These are phyloP conservation scores for Montipora cactus DNA, from an alignment of 64 coral and sea anemone species.

Conservation along the genomic window DNA sequence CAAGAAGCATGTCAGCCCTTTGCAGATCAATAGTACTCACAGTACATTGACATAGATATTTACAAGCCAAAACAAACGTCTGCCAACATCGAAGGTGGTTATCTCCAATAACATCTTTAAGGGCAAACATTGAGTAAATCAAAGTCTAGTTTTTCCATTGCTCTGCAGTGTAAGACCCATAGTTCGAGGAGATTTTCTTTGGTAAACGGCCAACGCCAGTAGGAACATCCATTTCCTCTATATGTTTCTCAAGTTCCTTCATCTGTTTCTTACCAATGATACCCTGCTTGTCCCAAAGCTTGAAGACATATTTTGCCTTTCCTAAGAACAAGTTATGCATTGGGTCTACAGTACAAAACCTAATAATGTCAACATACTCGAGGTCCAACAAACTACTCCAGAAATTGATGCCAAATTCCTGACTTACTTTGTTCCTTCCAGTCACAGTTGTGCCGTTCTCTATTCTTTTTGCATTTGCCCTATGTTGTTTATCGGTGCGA, in stretches of 20 bases:
- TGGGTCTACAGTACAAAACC: slow-evolving; percentile 5
- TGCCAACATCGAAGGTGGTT: slow-evolving; percentile 53
- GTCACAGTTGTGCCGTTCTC: not conserved
- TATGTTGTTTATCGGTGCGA: not conserved
- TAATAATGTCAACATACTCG: slow-evolving; percentile 59
- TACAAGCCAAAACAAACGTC: slow-evolving; percentile 49
- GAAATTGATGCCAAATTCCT: slow-evolving; percentile 12
- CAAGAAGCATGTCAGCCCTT: too few species aligned
- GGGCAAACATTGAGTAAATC: not conserved
- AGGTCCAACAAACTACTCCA: slow-evolving; percentile 56
- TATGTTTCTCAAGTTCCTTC: slow-evolving; percentile 14
- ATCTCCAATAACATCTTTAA: slow-evolving; percentile 27
- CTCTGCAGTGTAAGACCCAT: not conserved
- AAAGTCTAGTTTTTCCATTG: not conserved
- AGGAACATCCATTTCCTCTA: not conserved
- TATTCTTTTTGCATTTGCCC: slow-evolving; percentile 17
- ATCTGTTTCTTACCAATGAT: not conserved
- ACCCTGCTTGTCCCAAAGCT: slow-evolving; percentile 14
- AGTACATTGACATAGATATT: not conserved
- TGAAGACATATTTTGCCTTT: not conserved
- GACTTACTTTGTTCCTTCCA: slow-evolving; percentile 4
- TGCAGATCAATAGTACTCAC: too few species aligned
- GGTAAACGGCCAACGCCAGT: not conserved
- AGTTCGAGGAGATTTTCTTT: not conserved
- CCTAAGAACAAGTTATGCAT: too few species aligned